Evolutionary conservation across 2,797 vertebrate genomes (phyloP).

Genomic region (Hafferia zeledoni): DNA sequence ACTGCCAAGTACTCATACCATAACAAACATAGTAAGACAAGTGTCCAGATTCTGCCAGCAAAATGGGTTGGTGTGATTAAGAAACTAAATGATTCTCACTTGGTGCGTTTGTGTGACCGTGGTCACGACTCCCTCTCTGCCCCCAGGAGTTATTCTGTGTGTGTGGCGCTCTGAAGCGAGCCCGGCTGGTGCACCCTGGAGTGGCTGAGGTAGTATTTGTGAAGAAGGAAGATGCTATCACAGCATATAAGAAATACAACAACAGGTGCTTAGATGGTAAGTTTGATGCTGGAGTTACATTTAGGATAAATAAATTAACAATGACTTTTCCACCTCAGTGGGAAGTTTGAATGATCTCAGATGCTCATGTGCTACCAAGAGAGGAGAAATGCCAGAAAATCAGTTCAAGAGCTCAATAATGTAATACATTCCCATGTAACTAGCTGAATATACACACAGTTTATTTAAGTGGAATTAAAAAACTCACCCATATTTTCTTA

Average conservation of each 20-base stretch:
- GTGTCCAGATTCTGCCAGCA: not conserved
- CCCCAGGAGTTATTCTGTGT: constrained; percentile 95
- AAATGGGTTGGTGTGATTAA: not conserved
- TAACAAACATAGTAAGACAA: not conserved
- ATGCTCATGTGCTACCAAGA: not conserved
- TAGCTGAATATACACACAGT: not conserved
- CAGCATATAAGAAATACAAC: constrained; percentile 98
- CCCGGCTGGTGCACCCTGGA: constrained; percentile 90
- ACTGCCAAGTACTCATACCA: not conserved
- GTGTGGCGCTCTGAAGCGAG: constrained; percentile 94
- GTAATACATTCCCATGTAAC: not conserved
- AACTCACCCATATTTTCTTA: not conserved
- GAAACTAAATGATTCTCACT: not conserved
- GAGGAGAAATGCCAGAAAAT: not conserved
- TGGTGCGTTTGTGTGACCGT: not conserved
- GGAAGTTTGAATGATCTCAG: not conserved
- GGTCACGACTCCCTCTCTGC: not conserved
- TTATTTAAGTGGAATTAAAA: not conserved
- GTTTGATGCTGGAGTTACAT: not conserved
- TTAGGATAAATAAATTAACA: not conserved
- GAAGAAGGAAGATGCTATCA: constrained; percentile 95
- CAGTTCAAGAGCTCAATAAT: not conserved
- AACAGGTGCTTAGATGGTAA: constrained; percentile 97
- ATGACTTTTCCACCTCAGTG: not conserved
- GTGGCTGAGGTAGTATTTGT: constrained; percentile 98